Evolutionary conservation across 2,797 vertebrate genomes (phyloP).

Genomic region (Poeciliopsis infans): DNA sequence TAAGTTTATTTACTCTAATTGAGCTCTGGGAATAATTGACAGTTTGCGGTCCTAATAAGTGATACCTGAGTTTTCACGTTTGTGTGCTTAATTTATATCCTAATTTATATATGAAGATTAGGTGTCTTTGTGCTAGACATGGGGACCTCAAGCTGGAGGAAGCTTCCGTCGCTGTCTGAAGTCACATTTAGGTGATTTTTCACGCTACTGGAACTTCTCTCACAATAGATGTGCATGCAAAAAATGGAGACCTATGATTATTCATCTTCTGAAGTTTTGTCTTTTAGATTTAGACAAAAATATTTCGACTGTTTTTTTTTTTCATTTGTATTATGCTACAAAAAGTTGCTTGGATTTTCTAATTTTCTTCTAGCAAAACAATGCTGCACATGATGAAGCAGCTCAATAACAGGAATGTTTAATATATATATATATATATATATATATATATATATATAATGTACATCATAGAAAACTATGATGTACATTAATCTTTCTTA

Average conservation of each 20-base stretch:
- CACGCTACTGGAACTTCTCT: conserved; percentile 6
- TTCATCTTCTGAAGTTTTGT: not conserved
- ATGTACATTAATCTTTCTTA: not conserved
- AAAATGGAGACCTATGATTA: conserved; percentile 1
- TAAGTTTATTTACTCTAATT: conserved; percentile 75
- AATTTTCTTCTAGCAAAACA: not conserved
- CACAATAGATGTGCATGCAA: conserved; percentile 13
- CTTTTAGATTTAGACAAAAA: not conserved
- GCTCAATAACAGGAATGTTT: not conserved
- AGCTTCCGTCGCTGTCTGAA: conserved; percentile 8
- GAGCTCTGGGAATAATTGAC: conserved; percentile 80
- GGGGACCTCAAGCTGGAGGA: not conserved
- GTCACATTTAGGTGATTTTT: conserved; percentile 14
- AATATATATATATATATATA: too few species aligned
- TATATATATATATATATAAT: too few species aligned
- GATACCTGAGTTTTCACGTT: conserved; percentile 28
- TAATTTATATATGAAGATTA: conserved; percentile 25
- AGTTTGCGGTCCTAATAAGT: conserved; percentile 74
- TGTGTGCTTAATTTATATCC: conserved; percentile 20
- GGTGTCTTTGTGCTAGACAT: conserved; percentile 24
- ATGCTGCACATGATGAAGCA: too few species aligned
- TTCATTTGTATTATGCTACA: not conserved
- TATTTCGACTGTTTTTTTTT: not conserved
- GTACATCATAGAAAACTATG: not conserved
- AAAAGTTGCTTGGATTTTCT: not conserved